Conservation (phyloP, 2,113 vertebrate species). For the Maccullochella peelii region DNA sequence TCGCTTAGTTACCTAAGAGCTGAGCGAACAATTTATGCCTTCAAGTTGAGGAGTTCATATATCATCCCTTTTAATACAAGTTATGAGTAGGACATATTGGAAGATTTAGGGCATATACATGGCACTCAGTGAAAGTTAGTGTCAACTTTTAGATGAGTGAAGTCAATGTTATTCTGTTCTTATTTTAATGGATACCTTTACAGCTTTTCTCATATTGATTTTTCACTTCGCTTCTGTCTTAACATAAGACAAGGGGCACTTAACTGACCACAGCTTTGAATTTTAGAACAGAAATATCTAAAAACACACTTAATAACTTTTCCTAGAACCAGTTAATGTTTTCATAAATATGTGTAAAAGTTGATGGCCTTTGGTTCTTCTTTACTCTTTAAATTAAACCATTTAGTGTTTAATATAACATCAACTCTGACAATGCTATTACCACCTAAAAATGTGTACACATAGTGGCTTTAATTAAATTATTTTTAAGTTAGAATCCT, state of each 20-base stretch:
- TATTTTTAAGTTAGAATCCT: background rate
- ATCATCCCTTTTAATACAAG: background rate
- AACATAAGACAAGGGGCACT: background rate
- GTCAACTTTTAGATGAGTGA: conserved; percentile 24
- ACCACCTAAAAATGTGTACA: background rate
- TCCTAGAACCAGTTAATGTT: background rate
- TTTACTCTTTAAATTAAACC: background rate
- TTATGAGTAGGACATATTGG: background rate
- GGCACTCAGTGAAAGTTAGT: conserved; percentile 20
- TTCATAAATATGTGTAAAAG: background rate
- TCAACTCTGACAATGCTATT: background rate
- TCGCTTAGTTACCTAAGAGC: conserved; percentile 9
- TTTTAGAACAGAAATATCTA: background rate
- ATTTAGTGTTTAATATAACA: background rate
- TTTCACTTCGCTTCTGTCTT: background rate
- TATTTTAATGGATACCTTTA: conserved; percentile 13
- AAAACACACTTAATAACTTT: background rate
- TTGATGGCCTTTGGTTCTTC: background rate
- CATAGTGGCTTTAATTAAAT: background rate
- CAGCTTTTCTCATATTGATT: conserved; percentile 14
- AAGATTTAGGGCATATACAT: conserved; percentile 19
- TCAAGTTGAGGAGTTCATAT: conserved; percentile 2
- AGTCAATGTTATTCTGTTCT: background rate
- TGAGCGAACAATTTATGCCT: conserved; percentile 10
- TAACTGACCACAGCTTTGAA: conserved; percentile 5